phyloP scores from a whole-genome alignment of 2,888 invertebrate species.

The Habrosyne pyritoides region DNA sequence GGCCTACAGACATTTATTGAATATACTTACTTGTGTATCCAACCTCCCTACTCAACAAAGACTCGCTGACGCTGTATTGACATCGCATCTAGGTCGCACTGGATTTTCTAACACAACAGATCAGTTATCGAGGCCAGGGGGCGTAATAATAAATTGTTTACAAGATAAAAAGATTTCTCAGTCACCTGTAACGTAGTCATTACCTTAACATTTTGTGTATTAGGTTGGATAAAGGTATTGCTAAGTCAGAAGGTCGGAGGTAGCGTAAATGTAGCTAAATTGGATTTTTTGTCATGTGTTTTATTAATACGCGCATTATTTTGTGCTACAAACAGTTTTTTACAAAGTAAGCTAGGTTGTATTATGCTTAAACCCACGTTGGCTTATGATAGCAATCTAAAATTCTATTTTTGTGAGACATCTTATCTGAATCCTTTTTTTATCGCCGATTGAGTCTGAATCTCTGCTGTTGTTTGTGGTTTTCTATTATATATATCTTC shows the following conservation, averaged over 20 bases:
- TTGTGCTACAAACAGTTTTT: too few species aligned
- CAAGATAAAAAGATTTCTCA: slow-evolving; percentile 4
- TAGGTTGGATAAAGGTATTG: slow-evolving; percentile 2
- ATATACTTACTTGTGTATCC: too few species aligned
- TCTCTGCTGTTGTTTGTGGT: too few species aligned
- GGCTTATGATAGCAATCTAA: too few species aligned
- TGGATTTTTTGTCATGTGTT: not conserved
- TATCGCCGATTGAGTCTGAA: too few species aligned
- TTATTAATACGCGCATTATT: not conserved
- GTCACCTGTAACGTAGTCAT: slow-evolving; percentile 1
- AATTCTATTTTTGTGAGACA: too few species aligned
- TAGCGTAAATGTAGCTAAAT: not conserved
- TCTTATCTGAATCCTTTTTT: too few species aligned
- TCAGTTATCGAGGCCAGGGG: not conserved
- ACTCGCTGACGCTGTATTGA: not conserved
- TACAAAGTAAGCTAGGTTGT: too few species aligned
- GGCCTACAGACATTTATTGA: too few species aligned
- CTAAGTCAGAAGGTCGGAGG: not conserved
- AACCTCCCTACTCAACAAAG: too few species aligned
- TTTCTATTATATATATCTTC: too few species aligned
- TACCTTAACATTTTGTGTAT: not conserved
- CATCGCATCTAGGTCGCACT: not conserved
- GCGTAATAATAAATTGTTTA: not conserved
- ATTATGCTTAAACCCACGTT: too few species aligned
- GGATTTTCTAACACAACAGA: not conserved